Evolutionary conservation across 2,113 vertebrate species (phyloP).

Genomic region (Bungarus multicinctus): DNA sequence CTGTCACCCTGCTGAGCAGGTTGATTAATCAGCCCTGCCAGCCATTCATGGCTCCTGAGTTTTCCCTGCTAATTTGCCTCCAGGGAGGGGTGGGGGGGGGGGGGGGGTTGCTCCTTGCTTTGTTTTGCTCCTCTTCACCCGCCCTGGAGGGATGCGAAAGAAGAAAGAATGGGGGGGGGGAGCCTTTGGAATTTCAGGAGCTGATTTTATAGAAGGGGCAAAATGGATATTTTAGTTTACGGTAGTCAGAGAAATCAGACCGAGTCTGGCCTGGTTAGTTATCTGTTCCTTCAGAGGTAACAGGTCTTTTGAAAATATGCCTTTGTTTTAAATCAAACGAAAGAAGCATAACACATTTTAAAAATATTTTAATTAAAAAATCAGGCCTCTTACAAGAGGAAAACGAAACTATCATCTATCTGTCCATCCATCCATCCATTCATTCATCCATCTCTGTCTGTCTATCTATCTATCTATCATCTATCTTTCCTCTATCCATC

Average conservation of each 20-base stretch:
- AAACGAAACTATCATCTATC: background rate
- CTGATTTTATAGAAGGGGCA: background rate
- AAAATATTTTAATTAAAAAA: background rate
- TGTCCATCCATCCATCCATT: too few species aligned
- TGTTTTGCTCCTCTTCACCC: constrained; percentile 3
- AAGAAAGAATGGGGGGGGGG: background rate
- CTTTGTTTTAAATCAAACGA: background rate
- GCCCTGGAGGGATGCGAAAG: background rate
- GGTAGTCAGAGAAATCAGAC: background rate
- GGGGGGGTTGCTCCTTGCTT: background rate
- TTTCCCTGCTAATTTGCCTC: background rate
- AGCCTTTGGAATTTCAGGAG: background rate
- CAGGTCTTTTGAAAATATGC: background rate
- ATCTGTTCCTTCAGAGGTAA: background rate
- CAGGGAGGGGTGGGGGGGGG: background rate
- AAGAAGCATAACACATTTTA: background rate
- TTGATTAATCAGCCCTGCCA: background rate
- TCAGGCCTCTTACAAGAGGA: background rate
- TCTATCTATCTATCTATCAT: background rate
- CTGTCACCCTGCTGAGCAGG: background rate
- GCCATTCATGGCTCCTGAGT: background rate
- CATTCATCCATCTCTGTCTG: background rate
- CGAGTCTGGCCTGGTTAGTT: background rate
- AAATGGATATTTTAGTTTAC: background rate
- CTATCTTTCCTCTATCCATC: too few species aligned